A percentile compares a stretch with the other conserved stretches of the same genome.
Evolutionary conservation across 2,113 vertebrate species (phyloP).

Genomic region (Empidonax alnorum): DNA sequence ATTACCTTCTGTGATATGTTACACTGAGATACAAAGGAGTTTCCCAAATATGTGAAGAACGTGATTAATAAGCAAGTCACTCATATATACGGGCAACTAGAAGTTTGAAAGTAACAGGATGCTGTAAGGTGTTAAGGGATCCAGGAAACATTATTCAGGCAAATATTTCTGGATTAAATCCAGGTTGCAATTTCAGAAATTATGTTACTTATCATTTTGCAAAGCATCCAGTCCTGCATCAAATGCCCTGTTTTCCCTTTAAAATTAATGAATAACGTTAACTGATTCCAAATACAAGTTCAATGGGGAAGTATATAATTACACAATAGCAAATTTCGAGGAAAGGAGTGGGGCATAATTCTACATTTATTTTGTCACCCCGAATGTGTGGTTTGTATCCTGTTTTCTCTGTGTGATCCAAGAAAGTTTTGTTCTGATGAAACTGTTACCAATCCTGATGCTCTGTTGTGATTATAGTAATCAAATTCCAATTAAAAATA

Average conservation of each 20-base stretch:
- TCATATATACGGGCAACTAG: background rate
- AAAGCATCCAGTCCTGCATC: background rate
- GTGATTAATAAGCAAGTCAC: background rate
- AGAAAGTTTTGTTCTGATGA: background rate
- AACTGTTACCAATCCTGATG: background rate
- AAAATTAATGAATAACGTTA: background rate
- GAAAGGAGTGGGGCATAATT: background rate
- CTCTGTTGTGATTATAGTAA: background rate
- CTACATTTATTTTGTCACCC: background rate
- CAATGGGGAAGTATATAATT: background rate
- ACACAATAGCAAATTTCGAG: background rate
- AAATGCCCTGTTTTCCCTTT: rapidly evolving
- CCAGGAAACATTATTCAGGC: background rate
- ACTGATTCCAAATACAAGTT: background rate
- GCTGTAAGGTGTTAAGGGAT: rapidly evolving
- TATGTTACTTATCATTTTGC: rapidly evolving
- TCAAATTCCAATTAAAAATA: background rate
- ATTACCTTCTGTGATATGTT: background rate
- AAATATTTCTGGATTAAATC: background rate
- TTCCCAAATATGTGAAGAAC: rapidly evolving
- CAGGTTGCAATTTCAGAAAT: background rate
- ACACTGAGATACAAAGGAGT: background rate
- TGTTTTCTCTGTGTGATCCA: background rate
- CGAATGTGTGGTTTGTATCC: background rate
- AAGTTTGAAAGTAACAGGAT: background rate